phyloP scores from a whole-genome alignment of 1,140 invertebrate genomes.

The Penaeus vannamei region DNA sequence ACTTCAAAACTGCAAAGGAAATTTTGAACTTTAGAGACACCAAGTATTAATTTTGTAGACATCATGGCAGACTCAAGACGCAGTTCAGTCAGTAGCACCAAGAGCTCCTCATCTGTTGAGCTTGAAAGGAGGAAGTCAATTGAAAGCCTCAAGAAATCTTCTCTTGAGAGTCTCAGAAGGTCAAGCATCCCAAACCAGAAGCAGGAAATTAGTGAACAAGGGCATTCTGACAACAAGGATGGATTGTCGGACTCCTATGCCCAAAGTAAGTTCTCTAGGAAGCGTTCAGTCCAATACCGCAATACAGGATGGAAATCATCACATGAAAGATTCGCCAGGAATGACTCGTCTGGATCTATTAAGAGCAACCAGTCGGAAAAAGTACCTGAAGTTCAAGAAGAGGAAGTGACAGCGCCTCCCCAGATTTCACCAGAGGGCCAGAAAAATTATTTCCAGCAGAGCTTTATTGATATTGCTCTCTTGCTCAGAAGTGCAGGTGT shows the following conservation, averaged over 20 bases:
- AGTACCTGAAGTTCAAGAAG: background rate
- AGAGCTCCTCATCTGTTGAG: background rate
- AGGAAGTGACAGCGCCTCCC: background rate
- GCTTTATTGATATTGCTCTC: conserved; percentile 41
- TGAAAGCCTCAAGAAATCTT: conserved; percentile 29
- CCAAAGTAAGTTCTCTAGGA: conserved; percentile 43
- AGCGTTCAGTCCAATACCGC: conserved; percentile 51
- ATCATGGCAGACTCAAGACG: background rate
- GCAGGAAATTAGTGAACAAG: background rate
- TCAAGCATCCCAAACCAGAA: conserved; percentile 1
- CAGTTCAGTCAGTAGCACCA: conserved; percentile 19
- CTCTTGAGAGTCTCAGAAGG: background rate
- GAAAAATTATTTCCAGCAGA: conserved; percentile 37
- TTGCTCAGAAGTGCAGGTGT: conserved; percentile 35
- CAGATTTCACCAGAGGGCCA: conserved; percentile 27
- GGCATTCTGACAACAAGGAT: background rate
- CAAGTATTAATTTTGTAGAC: no score
- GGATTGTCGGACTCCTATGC: conserved; percentile 33
- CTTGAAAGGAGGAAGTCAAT: background rate
- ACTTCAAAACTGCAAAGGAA: no score
- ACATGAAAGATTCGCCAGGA: conserved; percentile 25
- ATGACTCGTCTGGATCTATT: conserved; percentile 41
- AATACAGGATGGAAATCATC: conserved; percentile 60
- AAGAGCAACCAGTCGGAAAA: conserved; percentile 39
- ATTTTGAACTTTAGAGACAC: no score